Evolutionary conservation across 2,888 invertebrate genomes (phyloP).

Genomic region (Temnothorax rugatulus): DNA sequence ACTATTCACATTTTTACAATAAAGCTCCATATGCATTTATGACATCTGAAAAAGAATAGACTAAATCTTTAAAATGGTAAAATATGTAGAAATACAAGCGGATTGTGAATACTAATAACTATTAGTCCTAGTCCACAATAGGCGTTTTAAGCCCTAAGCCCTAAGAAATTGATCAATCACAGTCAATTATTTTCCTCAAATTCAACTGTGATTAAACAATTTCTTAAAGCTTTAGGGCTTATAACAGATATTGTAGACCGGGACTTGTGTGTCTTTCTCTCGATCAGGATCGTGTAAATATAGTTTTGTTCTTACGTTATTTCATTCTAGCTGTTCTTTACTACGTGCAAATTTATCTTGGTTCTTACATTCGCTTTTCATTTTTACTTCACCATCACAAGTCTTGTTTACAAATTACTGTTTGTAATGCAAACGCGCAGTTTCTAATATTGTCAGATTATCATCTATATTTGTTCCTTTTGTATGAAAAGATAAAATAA

Average conservation of each 20-base stretch:
- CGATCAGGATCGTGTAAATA: conserved; percentile 55
- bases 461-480: neutral
- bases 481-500: neutral
- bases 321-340: neutral
- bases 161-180: no score
- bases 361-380: neutral
- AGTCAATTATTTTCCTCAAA: no score
- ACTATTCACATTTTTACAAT: neutral
- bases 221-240: no score
- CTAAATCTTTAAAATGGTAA: neutral
- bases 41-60: neutral
- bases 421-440: neutral
- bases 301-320: conserved; percentile 58
- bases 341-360: neutral
- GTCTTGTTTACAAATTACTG: neutral
- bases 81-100: neutral
- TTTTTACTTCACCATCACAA: neutral
- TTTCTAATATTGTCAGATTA: neutral
- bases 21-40: no score
- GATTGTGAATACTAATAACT: no score
- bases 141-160: no score
- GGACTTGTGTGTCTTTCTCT: neutral
- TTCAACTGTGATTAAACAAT: no score
- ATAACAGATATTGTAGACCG: no score
- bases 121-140: neutral